Percentiles rank a stretch among this genome's conserved stretches.
These are phyloP conservation scores for Leptinotarsa tumamoca DNA, from an alignment of 2,888 invertebrate genomes.

Conservation along the genomic window DNA sequence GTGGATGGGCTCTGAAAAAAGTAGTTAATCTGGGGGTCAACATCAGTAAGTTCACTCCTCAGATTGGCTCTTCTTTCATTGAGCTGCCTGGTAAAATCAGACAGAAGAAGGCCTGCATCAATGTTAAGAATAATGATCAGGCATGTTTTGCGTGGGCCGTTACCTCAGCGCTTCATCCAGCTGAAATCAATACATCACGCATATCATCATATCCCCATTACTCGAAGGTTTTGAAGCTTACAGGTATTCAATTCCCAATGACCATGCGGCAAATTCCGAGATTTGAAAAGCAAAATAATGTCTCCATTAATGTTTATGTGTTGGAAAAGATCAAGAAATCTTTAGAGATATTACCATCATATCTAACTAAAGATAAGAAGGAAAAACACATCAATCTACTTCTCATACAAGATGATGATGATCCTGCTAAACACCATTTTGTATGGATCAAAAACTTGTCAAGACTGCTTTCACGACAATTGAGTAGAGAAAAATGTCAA, in stretches of 20 bases:
- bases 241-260: slow-evolving; percentile 12
- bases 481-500: neutral
- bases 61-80: neutral
- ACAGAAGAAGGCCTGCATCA: neutral
- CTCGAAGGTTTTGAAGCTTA: neutral
- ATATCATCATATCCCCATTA: neutral
- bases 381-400: neutral
- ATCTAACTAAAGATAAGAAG: neutral
- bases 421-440: neutral
- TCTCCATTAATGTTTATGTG: slow-evolving; percentile 8
- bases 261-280: neutral
- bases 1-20: slow-evolving; percentile 2
- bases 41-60: neutral
- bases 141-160: slow-evolving; percentile 48
- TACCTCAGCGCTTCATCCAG: slow-evolving; percentile 16
- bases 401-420: neutral
- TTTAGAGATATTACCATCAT: neutral
- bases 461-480: neutral
- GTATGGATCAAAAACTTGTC: neutral
- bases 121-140: neutral
- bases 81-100: neutral
- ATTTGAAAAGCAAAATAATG: neutral
- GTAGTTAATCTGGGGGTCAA: neutral
- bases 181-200: neutral
- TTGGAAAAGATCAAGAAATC: neutral